Conservation (phyloP, 1,140 invertebrate genomes). For the Psix sp. region DNA sequence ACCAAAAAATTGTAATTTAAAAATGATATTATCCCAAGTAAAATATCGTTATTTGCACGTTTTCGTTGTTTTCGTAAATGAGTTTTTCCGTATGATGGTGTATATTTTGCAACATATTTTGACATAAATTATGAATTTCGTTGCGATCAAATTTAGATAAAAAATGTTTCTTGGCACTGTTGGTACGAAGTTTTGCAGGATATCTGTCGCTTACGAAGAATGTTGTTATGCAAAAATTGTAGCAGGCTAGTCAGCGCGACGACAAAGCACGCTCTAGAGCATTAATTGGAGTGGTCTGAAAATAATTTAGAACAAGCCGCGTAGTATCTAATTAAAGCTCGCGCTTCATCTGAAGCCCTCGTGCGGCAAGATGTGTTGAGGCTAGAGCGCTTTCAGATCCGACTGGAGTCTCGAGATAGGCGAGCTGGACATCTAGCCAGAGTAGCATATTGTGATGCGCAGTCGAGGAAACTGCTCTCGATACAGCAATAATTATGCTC, state of each 20-base stretch:
- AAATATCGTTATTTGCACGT: no score
- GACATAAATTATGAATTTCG: no score
- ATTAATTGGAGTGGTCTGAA: conserved; percentile 54
- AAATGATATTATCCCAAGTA: no score
- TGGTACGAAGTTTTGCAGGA: no score
- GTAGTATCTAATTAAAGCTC: conserved; percentile 48
- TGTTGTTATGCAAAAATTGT: conserved; percentile 7
- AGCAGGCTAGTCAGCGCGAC: conserved; percentile 11
- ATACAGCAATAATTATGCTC: conserved; percentile 53
- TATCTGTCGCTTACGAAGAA: neutral
- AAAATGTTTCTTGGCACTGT: no score
- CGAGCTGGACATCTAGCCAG: conserved; percentile 14
- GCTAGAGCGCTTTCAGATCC: conserved; percentile 33
- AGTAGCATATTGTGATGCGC: conserved; percentile 19
- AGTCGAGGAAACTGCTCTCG: conserved; percentile 19
- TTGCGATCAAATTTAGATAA: no score
- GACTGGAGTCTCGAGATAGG: conserved; percentile 27
- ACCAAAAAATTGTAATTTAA: no score
- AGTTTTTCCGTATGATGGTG: no score
- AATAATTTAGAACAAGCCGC: conserved; percentile 37
- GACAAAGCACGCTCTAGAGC: conserved; percentile 27
- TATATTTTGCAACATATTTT: no score
- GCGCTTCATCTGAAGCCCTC: conserved; percentile 26
- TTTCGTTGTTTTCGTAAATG: no score
- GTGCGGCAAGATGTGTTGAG: conserved; percentile 41